Base-by-base conservation (phyloP, 2,888 invertebrate species). In the Xestia xanthographa region DNA sequence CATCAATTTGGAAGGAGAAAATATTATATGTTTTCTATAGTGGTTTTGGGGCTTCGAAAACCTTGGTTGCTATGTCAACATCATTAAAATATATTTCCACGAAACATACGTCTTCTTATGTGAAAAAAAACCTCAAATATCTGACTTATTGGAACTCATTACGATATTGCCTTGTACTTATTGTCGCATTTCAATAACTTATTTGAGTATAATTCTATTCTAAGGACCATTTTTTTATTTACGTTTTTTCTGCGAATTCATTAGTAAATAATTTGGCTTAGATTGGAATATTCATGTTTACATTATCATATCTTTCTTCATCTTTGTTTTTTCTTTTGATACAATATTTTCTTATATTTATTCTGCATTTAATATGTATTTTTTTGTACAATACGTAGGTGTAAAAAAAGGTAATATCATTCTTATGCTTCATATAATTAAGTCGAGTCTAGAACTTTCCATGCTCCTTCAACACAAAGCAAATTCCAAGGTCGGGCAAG, bases 231-330 rank as follows among this genome's bases (percentile, higher is more conserved):
- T 17, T 41, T 26, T 74, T 41, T 48, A 58, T n/a, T n/a, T 41
- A 14, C 3, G 9, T 8, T 41, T 65, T 50, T 66, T 73, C 75
- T 38, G 38, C 12, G 50, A 74, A 48, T 41, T 74, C 29, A 48
- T 73, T 80, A 80, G 29, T 20, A 34, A 5, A 29, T 63, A n/a
- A 38, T 50, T 69, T 34, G n/a, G 12, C n/a, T 80, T 53, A 22
- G 5, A 29, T 48, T n/a, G 12, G 22, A 48, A 41, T 68, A 58
- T 41, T 34, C 26, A 34, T 60, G 3, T 29, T 29, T 58, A 17
- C 17, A 53, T 26, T 8, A 56, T 26, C 56, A 56, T 17, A 26
- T 26, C 26, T 38, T 34, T 17, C 12, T 58, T 56, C 8, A n/a
- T 29, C 2, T 41, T n/a, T 53, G 53, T 53, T n/a, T 45, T 5